phyloP scores from a whole-genome alignment of 2,888 invertebrate genomes.

The Nomada lathburiana region DNA sequence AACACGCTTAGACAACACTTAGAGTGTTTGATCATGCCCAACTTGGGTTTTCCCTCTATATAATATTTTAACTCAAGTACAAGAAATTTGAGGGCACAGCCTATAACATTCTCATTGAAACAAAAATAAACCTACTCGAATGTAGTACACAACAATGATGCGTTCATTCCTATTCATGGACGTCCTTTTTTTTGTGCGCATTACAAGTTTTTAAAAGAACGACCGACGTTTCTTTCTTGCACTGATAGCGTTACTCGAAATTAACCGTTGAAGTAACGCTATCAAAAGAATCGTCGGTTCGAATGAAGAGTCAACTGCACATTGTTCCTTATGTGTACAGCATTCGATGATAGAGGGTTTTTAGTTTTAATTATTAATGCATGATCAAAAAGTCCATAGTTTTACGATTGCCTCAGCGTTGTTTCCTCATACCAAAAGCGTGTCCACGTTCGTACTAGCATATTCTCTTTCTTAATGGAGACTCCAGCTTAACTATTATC shows the following conservation, averaged over 20 bases:
- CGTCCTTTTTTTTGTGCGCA: conserved; percentile 65
- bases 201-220: conserved; percentile 61
- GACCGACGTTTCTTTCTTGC: conserved; percentile 66
- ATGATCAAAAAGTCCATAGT: conserved; percentile 85
- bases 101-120: conserved; percentile 68
- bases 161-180: conserved; percentile 55
- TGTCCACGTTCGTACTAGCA: conserved; percentile 75
- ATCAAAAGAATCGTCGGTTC: conserved; percentile 68
- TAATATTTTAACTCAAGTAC: conserved; percentile 64
- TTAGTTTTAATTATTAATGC: conserved; percentile 75
- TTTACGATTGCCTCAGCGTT: conserved; percentile 84
- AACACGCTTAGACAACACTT: conserved; percentile 85
- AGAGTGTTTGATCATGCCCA: conserved; percentile 85
- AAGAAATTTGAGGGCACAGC: conserved; percentile 61
- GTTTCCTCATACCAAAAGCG: conserved; percentile 82
- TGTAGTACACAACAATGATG: conserved; percentile 71
- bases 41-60: conserved; percentile 76
- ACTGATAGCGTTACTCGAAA: conserved; percentile 63
- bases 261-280: conserved; percentile 53
- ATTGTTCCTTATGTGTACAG: conserved; percentile 61
- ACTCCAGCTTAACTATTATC: conserved; percentile 69
- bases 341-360: conserved; percentile 76
- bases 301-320: conserved; percentile 56
- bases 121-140: conserved; percentile 76
- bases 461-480: conserved; percentile 71